Percentiles rank a stretch among this genome's conserved stretches.
phyloP scores from a whole-genome alignment of 2,888 invertebrate species.

The Abscondita cerata region DNA sequence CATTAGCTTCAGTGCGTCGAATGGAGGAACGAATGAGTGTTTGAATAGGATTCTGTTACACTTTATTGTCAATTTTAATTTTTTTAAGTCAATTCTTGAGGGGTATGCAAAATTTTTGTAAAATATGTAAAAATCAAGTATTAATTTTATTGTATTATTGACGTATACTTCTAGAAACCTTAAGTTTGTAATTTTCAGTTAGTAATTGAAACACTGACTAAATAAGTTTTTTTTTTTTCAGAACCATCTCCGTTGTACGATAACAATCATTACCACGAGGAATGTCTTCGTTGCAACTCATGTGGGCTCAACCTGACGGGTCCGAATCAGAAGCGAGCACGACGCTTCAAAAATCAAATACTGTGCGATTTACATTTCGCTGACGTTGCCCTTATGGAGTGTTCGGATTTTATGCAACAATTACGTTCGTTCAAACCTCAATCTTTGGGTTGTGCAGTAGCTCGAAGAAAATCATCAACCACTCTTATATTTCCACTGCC shows the following conservation, averaged over 20 bases:
- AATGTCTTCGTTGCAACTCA: constrained; percentile 95
- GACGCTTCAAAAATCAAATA: constrained; percentile 85
- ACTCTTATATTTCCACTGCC: constrained; percentile 93
- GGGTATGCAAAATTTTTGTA: too few relatives aligned
- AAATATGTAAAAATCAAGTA: too few relatives aligned
- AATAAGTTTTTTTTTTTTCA: too few relatives aligned
- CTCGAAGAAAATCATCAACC: constrained; percentile 90
- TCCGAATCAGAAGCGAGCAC: constrained; percentile 74
- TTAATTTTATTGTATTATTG: too few relatives aligned
- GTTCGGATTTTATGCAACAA: constrained; percentile 97
- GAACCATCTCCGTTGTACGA: constrained; percentile 92
- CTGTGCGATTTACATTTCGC: constrained; percentile 96
- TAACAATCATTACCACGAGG: constrained; percentile 97
- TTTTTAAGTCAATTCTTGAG: too few relatives aligned
- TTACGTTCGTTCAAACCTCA: constrained; percentile 95
- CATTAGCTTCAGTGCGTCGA: too few relatives aligned
- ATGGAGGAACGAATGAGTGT: too few relatives aligned
- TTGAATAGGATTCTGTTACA: too few relatives aligned
- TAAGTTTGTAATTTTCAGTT: too few relatives aligned
- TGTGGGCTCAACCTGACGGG: constrained; percentile 93
- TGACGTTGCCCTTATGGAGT: constrained; percentile 97
- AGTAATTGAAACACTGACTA: too few relatives aligned
- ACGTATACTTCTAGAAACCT: too few relatives aligned
- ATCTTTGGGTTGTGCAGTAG: constrained; percentile 93
- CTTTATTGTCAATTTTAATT: too few relatives aligned